Conservation (phyloP, 2,797 vertebrate genomes). For the Graptemys geographica region DNA sequence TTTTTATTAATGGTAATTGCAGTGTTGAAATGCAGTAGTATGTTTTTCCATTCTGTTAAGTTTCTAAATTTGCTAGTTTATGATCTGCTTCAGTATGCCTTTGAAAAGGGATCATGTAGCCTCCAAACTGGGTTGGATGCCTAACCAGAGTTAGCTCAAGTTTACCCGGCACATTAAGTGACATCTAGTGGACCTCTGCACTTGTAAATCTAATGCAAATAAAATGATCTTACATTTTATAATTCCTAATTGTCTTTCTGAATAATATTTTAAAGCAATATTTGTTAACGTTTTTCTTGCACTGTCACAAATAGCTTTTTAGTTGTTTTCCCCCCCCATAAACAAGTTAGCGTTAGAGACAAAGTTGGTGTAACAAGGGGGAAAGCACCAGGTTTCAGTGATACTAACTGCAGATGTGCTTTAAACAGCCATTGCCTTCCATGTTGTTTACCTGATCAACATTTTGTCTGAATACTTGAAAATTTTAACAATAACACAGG, state of each 20-base stretch:
- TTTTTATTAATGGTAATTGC: conserved; percentile 63
- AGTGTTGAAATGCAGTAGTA: conserved; percentile 73
- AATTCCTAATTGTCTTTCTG: conserved; percentile 82
- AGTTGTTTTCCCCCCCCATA: conserved; percentile 62
- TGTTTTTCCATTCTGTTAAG: conserved; percentile 76
- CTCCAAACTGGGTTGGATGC: conserved; percentile 73
- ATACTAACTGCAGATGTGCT: conserved; percentile 76
- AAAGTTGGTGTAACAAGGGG: conserved; percentile 74
- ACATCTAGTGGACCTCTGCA: conserved; percentile 82
- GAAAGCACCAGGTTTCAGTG: conserved; percentile 71
- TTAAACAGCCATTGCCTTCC: conserved; percentile 83
- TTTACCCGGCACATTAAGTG: conserved; percentile 76
- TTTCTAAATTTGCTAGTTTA: conserved; percentile 78
- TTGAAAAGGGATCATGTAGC: conserved; percentile 82
- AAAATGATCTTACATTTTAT: conserved; percentile 83
- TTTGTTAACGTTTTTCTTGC: conserved; percentile 82
- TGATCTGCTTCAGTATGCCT: conserved; percentile 80
- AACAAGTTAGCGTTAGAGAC: conserved; percentile 77
- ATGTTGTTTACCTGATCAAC: conserved; percentile 82
- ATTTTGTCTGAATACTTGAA: conserved; percentile 85
- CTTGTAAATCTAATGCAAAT: conserved; percentile 84
- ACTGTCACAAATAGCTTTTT: conserved; percentile 81
- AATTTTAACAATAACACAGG: conserved; percentile 80
- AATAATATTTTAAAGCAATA: conserved; percentile 83
- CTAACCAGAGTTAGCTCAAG: conserved; percentile 74